Conservation (phyloP, 2,888 invertebrate genomes). For the Hipparchia semele region DNA sequence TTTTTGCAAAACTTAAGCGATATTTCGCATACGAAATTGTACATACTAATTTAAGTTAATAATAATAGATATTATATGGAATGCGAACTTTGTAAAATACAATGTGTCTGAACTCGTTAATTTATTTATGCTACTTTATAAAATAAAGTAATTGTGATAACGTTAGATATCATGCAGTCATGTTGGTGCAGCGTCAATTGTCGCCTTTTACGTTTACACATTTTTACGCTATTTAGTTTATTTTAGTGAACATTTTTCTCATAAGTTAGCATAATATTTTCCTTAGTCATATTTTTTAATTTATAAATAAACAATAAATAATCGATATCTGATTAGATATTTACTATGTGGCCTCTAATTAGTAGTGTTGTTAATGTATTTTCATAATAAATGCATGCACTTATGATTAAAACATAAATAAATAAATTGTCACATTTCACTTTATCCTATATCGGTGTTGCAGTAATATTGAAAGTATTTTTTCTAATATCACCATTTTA, state of each 20-base stretch:
- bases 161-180: slow-evolving; percentile 63
- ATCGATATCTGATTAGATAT: slow-evolving; percentile 54
- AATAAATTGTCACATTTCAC: slow-evolving; percentile 59
- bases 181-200: slow-evolving; percentile 57
- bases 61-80: not conserved
- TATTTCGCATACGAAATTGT: no score
- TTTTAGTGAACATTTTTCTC: slow-evolving; percentile 17
- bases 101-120: slow-evolving; percentile 12
- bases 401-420: slow-evolving; percentile 50
- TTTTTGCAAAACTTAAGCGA: no score
- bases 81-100: not conserved
- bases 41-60: no score
- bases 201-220: slow-evolving; percentile 28
- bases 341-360: slow-evolving; percentile 63
- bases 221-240: slow-evolving; percentile 27
- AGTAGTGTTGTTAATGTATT: slow-evolving; percentile 61
- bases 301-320: slow-evolving; percentile 12
- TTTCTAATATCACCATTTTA: slow-evolving; percentile 50
- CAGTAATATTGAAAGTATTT: slow-evolving; percentile 65
- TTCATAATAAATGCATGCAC: slow-evolving; percentile 57
- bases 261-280: slow-evolving; percentile 31
- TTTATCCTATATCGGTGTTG: slow-evolving; percentile 65
- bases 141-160: slow-evolving; percentile 75
- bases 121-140: slow-evolving; percentile 48
- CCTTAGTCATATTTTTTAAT: slow-evolving; percentile 27